Base-by-base conservation (phyloP, 2,888 invertebrate genomes). In the Plagodis dolabraria region DNA sequence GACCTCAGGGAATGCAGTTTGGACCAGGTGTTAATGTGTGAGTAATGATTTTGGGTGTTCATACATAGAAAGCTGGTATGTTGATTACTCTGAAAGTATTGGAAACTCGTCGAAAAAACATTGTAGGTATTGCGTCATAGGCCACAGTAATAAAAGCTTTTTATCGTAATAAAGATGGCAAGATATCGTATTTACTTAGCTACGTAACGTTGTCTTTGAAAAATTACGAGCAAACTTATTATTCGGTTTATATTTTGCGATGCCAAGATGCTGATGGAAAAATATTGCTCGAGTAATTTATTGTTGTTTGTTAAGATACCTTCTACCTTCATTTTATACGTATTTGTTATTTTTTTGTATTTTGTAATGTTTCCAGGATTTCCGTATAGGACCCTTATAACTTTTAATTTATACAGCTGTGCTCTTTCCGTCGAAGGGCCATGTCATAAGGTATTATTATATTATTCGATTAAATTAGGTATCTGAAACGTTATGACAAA, bases 1-100 rank as follows among this genome's bases (percentile, higher is more conserved):
- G 76, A 79, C 74, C 77, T 75, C 70, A 79, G 83, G 80, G 83
- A 83, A 86, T 85, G 84, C 84, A 81, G 81, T 80, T 82, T 76
- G 74, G 74, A 70, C 76, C 71, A 76, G 72, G 12, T 60, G 42
- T 55, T 60, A 36, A 49, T 62, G 75, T 73, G 72, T 76, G 74
- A 68, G 80, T 82, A 82, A 82, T 79, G 77, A 64, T 72, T 77
- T 77, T 64, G 69, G 71, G 70, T 68, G 63, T 63, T 67, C 65
- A 68, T 57, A 63, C 65, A 65, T 64, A 61, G 63, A 58, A 47
- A 55, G 59, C 43, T 10, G 42, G 43, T n/a, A 53, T 46, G 63
- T 64, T 57, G 64, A 64, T 60, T 60, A 56, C 42, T 22, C 9
- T 22, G 33, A 33, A 5, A 0, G n/a, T 40, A 47, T 42, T 48